Conservation (phyloP, 1,140 invertebrate genomes). For the Penaeus indicus region DNA sequence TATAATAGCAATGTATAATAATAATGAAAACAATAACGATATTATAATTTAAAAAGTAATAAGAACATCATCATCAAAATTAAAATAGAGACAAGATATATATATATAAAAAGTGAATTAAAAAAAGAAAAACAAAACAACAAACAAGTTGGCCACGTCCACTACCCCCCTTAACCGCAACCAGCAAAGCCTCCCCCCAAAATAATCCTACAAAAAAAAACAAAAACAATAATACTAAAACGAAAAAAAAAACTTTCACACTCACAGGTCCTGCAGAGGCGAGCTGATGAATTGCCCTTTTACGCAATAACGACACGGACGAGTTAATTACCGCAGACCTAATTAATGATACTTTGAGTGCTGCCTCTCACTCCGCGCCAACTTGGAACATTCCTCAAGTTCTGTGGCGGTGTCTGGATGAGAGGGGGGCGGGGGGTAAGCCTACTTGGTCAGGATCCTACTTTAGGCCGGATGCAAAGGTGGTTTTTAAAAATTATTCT, state of each 20-base stretch:
- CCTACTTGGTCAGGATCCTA: no score
- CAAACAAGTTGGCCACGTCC: no score
- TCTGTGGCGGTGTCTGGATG: not conserved
- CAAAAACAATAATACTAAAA: no score
- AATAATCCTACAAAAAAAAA: not conserved
- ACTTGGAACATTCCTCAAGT: slow-evolving; percentile 30
- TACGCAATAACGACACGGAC: slow-evolving; percentile 43
- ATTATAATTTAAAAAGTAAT: no score
- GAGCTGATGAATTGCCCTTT: slow-evolving; percentile 42
- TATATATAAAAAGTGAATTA: no score
- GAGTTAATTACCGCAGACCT: slow-evolving; percentile 32
- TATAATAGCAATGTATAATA: no score
- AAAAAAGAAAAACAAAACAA: no score
- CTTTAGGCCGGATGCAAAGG: no score
- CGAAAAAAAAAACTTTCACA: not conserved
- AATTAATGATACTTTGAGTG: slow-evolving; percentile 41
- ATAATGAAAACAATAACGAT: no score
- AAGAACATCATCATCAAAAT: no score
- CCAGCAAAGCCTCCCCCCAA: not conserved
- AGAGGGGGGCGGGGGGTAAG: not conserved
- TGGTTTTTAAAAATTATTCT: no score
- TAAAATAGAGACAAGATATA: no score
- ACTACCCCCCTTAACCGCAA: not conserved
- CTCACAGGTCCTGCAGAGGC: slow-evolving; percentile 21
- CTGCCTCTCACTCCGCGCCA: slow-evolving; percentile 32